phyloP scores from a whole-genome alignment of 2,888 invertebrate genomes.

The Drymonia ruficornis region DNA sequence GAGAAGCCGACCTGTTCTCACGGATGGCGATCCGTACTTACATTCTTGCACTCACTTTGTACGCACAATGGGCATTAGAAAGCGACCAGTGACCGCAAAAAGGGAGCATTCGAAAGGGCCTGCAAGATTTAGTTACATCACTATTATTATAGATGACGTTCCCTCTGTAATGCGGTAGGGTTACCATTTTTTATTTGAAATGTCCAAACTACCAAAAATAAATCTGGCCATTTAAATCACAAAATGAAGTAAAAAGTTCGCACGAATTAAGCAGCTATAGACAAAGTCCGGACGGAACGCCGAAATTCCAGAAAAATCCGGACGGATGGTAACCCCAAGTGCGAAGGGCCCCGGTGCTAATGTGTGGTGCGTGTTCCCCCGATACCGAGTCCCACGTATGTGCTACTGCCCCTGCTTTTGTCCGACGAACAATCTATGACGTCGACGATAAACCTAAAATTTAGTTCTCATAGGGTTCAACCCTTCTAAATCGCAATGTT shows the following conservation, averaged over 20 bases:
- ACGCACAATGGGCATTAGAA: conserved; percentile 81
- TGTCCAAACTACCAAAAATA: too few species aligned
- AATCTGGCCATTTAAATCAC: too few species aligned
- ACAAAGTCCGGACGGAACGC: too few species aligned
- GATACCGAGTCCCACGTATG: conserved; percentile 51
- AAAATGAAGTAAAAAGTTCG: too few species aligned
- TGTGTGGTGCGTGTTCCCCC: conserved; percentile 52
- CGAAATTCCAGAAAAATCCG: too few species aligned
- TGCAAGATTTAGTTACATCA: conserved; percentile 78
- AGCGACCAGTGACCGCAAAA: conserved; percentile 79
- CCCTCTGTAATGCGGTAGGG: conserved; percentile 26
- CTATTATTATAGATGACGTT: conserved; percentile 58
- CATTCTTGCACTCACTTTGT: conserved; percentile 61
- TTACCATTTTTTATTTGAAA: too few species aligned
- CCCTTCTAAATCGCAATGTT: conserved; percentile 70
- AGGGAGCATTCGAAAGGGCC: conserved; percentile 79
- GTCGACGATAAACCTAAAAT: conserved; percentile 58
- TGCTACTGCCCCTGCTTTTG: conserved; percentile 67
- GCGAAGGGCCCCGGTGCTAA: conserved; percentile 39
- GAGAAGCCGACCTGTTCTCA: conserved; percentile 61
- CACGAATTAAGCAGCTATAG: too few species aligned
- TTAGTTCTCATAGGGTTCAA: conserved; percentile 78
- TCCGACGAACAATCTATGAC: conserved; percentile 63
- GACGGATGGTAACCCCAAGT: too few species aligned
- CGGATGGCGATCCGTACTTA: conserved; percentile 70